phyloP scores from a whole-genome alignment of 2,113 vertebrate species.

The Vulpes lagopus region DNA sequence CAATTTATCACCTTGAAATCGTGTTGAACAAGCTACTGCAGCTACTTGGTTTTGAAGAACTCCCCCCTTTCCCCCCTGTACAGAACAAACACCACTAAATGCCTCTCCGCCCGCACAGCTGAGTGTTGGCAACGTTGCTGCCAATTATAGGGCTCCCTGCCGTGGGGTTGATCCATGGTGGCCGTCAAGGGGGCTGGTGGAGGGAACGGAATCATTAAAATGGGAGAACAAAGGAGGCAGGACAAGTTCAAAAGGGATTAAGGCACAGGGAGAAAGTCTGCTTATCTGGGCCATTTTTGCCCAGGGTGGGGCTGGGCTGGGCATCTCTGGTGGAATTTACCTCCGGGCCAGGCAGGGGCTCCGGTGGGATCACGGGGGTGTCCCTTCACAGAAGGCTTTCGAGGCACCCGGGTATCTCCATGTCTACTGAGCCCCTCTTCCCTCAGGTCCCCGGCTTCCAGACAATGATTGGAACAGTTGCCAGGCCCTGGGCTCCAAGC shows the following conservation, averaged over 20 bases:
- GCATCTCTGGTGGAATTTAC: not conserved
- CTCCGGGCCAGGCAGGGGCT: not conserved
- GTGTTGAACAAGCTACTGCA: conserved; percentile 80
- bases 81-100: conserved; percentile 84
- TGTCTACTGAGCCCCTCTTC: conserved; percentile 57
- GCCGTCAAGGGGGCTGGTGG: conserved; percentile 71
- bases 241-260: conserved; percentile 81
- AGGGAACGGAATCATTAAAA: conserved; percentile 87
- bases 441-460: conserved; percentile 48
- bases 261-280: conserved; percentile 77
- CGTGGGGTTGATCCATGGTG: conserved; percentile 82
- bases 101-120: conserved; percentile 79
- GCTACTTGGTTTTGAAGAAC: conserved; percentile 77
- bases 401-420: not conserved
- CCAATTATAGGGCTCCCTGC: conserved; percentile 88
- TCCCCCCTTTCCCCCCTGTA: conserved; percentile 23
- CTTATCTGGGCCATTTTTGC: conserved; percentile 34
- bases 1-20: conserved; percentile 81
- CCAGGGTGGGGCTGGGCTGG: not conserved
- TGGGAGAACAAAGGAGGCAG: conserved; percentile 84
- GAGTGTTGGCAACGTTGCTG: conserved; percentile 79
- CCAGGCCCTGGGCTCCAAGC: not conserved
- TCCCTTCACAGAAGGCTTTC: not conserved
- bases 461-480: not conserved
- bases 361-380: not conserved